phyloP scores from a whole-genome alignment of 2,797 vertebrate genomes.

The Ptychadena robeensis region DNA sequence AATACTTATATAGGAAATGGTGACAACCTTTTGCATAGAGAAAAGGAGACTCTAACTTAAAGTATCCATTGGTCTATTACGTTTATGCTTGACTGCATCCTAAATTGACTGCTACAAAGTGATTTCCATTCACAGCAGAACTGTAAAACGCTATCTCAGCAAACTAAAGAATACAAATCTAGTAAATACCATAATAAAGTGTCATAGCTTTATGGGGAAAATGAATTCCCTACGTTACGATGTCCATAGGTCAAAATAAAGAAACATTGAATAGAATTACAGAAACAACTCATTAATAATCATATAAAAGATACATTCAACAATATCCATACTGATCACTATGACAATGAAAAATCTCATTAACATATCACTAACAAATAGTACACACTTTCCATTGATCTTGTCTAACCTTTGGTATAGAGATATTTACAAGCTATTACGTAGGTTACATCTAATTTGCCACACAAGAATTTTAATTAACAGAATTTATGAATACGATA shows the following conservation, averaged over 20 bases:
- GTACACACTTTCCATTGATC: not conserved
- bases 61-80: too few species aligned
- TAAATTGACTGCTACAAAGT: too few species aligned
- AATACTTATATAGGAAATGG: too few species aligned
- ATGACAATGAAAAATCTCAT: not conserved
- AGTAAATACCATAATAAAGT: too few species aligned
- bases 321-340: constrained; percentile 19
- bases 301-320: not conserved
- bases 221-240: too few species aligned
- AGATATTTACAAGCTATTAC: constrained; percentile 30
- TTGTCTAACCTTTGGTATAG: constrained; percentile 14
- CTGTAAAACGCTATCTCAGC: too few species aligned
- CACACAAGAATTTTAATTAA: constrained; percentile 56
- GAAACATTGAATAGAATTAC: not conserved
- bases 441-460: constrained; percentile 47
- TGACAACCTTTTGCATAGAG: too few species aligned
- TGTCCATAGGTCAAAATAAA: not conserved
- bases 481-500: not conserved
- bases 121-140: too few species aligned
- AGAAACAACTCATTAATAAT: not conserved
- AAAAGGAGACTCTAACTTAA: too few species aligned
- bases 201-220: too few species aligned
- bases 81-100: too few species aligned
- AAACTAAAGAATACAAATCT: too few species aligned
- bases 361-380: not conserved